phyloP scores from a whole-genome alignment of 2,797 vertebrate genomes.

The Gallinago nigripennis region DNA sequence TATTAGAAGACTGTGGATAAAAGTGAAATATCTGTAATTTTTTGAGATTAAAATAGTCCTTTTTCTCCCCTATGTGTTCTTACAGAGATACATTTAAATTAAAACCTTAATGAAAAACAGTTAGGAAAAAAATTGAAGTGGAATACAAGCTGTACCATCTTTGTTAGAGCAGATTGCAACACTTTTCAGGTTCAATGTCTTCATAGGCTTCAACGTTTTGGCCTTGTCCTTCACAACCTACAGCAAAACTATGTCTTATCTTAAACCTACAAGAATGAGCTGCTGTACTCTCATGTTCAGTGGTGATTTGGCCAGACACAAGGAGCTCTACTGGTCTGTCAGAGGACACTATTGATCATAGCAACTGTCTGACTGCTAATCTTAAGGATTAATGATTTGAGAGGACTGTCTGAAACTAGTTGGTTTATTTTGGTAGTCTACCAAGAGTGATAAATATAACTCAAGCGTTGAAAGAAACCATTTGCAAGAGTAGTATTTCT shows the following conservation, averaged over 20 bases:
- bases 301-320: background rate
- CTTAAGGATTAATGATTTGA: constrained; percentile 39
- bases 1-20: background rate
- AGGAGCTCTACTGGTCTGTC: constrained; percentile 2
- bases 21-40: background rate
- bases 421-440: background rate
- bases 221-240: background rate
- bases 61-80: background rate
- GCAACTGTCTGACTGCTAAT: constrained; percentile 22
- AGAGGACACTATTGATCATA: constrained; percentile 14
- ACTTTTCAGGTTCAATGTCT: background rate
- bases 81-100: background rate
- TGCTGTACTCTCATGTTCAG: background rate
- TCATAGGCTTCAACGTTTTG: background rate
- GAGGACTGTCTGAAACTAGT: constrained; percentile 46
- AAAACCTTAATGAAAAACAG: background rate
- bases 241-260: background rate
- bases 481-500: background rate
- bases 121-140: background rate
- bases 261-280: background rate
- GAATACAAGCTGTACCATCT: background rate
- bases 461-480: background rate
- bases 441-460: constrained; percentile 11
- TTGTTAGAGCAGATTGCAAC: background rate
- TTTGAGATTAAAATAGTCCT: background rate